These are phyloP conservation scores for Rhinolophus sinicus DNA, from an alignment of 2,113 vertebrate genomes.

Conservation along the genomic window DNA sequence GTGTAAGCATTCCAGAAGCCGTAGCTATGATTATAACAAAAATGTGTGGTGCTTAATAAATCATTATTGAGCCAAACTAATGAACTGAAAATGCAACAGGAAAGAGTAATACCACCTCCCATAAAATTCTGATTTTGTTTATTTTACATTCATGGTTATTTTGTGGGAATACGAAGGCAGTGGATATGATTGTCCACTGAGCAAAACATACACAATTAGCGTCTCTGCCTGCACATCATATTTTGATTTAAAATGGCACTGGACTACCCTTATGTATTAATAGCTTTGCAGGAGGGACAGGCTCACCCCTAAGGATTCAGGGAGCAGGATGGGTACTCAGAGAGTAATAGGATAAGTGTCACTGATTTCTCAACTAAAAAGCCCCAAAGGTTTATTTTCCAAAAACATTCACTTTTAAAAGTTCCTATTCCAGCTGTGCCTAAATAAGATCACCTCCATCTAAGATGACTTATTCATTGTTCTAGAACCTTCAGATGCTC, in stretches of 20 bases:
- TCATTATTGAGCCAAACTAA: too few relatives aligned
- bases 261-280: too few relatives aligned
- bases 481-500: not conserved
- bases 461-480: accelerated
- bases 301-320: not conserved
- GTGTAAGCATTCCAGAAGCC: accelerated
- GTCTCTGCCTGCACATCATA: not conserved
- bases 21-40: not conserved
- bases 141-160: not conserved
- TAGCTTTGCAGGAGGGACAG: not conserved
- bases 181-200: too few relatives aligned
- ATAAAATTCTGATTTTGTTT: not conserved
- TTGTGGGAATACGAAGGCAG: not conserved
- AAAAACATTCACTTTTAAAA: not conserved
- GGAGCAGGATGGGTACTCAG: not conserved
- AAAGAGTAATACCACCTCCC: not conserved
- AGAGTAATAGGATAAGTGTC: not conserved
- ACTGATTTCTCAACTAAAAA: not conserved
- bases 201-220: not conserved
- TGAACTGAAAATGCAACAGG: not conserved
- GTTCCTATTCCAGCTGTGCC: not conserved
- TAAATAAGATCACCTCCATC: not conserved
- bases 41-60: too few relatives aligned
- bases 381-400: not conserved
- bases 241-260: not conserved